These are phyloP conservation scores for Brevimyrus niger DNA, from an alignment of 2,113 vertebrate species.

Conservation along the genomic window DNA sequence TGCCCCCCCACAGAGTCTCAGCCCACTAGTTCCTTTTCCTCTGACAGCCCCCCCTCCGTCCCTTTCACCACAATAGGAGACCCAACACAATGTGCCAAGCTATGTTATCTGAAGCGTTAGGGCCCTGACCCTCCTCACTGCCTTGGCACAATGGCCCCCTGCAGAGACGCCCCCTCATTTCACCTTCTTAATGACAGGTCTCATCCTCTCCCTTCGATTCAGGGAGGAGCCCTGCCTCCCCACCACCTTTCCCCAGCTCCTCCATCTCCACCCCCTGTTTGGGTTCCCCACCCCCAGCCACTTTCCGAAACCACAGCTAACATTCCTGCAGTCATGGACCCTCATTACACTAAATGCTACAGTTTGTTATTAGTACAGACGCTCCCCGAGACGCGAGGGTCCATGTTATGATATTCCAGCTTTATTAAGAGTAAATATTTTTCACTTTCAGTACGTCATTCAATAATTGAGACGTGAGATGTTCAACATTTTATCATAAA, in stretches of 20 bases:
- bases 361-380: background rate
- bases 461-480: no score
- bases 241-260: conserved; percentile 47
- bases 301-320: conserved; percentile 24
- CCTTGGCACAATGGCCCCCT: conserved; percentile 58
- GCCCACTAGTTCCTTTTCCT: conserved; percentile 49
- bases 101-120: conserved; percentile 67
- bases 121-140: conserved; percentile 55
- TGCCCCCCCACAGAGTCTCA: conserved; percentile 29
- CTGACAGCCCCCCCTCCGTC: conserved; percentile 52
- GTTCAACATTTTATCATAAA: background rate
- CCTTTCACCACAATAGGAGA: conserved; percentile 49
- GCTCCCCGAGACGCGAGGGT: background rate
- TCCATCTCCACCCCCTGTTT: conserved; percentile 29
- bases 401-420: background rate
- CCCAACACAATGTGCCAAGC: conserved; percentile 56
- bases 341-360: conserved; percentile 12
- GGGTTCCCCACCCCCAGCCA: conserved; percentile 31
- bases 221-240: conserved; percentile 46
- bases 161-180: conserved; percentile 55
- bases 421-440: background rate
- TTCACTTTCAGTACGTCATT: background rate
- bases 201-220: conserved; percentile 61
- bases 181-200: conserved; percentile 69
- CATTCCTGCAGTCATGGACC: background rate